A percentile compares a stretch with the other conserved stretches of the same genome.
Conservation (phyloP, 1,140 invertebrate species). For the Neotoxoptera formosana region DNA sequence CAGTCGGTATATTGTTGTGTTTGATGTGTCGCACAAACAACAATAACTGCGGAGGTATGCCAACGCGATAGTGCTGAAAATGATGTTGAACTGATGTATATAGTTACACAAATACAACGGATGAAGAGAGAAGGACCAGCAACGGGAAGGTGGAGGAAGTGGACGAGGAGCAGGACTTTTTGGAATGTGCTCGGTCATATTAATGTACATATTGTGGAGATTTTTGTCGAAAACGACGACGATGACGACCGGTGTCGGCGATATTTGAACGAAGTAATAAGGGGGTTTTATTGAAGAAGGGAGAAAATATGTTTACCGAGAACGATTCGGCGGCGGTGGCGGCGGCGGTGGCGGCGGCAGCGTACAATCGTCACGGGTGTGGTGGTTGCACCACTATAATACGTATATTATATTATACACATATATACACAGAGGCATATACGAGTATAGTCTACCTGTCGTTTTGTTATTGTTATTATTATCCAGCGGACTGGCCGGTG, state of each 20-base stretch:
- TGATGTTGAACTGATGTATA: not conserved
- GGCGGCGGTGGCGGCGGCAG: not conserved
- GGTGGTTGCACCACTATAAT: not conserved
- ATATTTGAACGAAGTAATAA: not conserved
- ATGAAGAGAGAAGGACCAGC: not conserved
- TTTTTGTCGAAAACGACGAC: slow-evolving; percentile 40
- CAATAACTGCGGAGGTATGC: not conserved
- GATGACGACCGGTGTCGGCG: not conserved
- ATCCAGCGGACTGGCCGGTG: not conserved
- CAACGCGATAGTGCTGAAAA: slow-evolving; percentile 1
- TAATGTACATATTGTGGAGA: not conserved
- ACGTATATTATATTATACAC: not conserved
- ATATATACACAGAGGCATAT: not conserved
- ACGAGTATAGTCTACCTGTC: not conserved
- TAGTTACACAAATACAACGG: not conserved
- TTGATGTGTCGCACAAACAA: not conserved
- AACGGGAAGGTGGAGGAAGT: not conserved
- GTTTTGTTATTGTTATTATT: slow-evolving; percentile 31
- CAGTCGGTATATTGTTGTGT: not conserved
- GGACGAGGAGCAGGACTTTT: not conserved
- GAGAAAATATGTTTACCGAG: slow-evolving; percentile 45
- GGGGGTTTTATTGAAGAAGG: slow-evolving; percentile 1
- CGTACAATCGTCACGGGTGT: slow-evolving; percentile 12
- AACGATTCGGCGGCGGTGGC: not conserved
- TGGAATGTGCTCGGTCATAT: slow-evolving; percentile 53